Percentiles rank a stretch among this genome's conserved stretches.
These are phyloP conservation scores for Cerastis rubricosa DNA, from an alignment of 2,888 invertebrate species.

Conservation along the genomic window DNA sequence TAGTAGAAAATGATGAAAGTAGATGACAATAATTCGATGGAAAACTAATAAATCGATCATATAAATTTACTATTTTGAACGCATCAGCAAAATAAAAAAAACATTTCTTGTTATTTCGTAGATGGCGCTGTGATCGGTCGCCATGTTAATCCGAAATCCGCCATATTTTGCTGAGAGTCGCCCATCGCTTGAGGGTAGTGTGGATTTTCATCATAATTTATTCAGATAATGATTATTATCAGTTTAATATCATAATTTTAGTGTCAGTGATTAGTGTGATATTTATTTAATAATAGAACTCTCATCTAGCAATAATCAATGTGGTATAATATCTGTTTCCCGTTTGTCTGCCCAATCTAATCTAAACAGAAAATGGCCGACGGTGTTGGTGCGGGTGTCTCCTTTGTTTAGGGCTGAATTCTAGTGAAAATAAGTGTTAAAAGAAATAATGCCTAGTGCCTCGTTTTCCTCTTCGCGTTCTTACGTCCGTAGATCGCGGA, in stretches of 20 bases:
- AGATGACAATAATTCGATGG: not conserved
- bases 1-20: not conserved
- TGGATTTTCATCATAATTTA: slow-evolving; percentile 82
- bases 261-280: slow-evolving; percentile 85
- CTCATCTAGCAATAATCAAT: slow-evolving; percentile 76
- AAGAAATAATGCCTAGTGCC: slow-evolving; percentile 97
- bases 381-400: slow-evolving; percentile 94
- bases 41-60: not conserved
- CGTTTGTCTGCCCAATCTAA: slow-evolving; percentile 89
- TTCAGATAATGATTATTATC: slow-evolving; percentile 86
- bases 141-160: slow-evolving; percentile 87
- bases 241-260: slow-evolving; percentile 82
- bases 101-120: slow-evolving; percentile 63
- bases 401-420: slow-evolving; percentile 94
- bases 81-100: slow-evolving; percentile 60
- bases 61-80: slow-evolving; percentile 49
- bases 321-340: slow-evolving; percentile 83
- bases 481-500: slow-evolving; percentile 97
- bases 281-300: slow-evolving; percentile 75
- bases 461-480: slow-evolving; percentile 98
- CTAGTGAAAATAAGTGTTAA: slow-evolving; percentile 89
- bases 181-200: slow-evolving; percentile 86
- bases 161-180: slow-evolving; percentile 89
- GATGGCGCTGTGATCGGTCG: slow-evolving; percentile 81
- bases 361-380: slow-evolving; percentile 96